Evolutionary conservation across 2,888 invertebrate species (phyloP).

Genomic region (Bimastos eiseni): DNA sequence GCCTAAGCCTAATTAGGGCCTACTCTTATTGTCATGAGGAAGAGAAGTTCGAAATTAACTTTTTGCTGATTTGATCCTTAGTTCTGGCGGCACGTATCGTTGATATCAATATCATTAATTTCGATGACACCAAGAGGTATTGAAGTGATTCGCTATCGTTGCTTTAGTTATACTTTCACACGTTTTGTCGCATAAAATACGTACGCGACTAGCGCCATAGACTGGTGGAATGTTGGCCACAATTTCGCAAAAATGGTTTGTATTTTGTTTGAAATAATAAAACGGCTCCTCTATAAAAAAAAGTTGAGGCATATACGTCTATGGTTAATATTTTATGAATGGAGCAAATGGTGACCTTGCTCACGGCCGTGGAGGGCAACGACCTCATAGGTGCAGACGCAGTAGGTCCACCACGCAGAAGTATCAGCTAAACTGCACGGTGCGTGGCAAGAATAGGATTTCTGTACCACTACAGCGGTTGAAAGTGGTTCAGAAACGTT

Average conservation of each 20-base stretch:
- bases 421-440: not conserved
- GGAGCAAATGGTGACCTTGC: not conserved
- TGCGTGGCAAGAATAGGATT: too few relatives aligned
- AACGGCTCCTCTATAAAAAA: not conserved
- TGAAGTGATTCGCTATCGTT: not conserved
- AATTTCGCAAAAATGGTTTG: not conserved
- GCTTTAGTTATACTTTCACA: not conserved
- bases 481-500: too few relatives aligned
- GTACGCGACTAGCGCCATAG: not conserved
- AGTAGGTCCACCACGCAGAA: not conserved
- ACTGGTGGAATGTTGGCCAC: not conserved
- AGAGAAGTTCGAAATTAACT: too few relatives aligned
- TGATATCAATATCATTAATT: too few relatives aligned
- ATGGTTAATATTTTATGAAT: conserved; percentile 13
- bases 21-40: too few relatives aligned
- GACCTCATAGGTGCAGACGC: too few relatives aligned
- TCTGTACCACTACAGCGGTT: too few relatives aligned
- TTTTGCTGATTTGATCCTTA: too few relatives aligned
- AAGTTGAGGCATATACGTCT: not conserved
- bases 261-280: not conserved
- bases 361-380: too few relatives aligned
- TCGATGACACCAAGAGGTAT: not conserved
- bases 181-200: too few relatives aligned
- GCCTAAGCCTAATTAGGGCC: too few relatives aligned
- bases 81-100: too few relatives aligned